These are phyloP conservation scores for Poecilia velifera DNA, from an alignment of 2,797 vertebrate genomes.

Conservation along the genomic window DNA sequence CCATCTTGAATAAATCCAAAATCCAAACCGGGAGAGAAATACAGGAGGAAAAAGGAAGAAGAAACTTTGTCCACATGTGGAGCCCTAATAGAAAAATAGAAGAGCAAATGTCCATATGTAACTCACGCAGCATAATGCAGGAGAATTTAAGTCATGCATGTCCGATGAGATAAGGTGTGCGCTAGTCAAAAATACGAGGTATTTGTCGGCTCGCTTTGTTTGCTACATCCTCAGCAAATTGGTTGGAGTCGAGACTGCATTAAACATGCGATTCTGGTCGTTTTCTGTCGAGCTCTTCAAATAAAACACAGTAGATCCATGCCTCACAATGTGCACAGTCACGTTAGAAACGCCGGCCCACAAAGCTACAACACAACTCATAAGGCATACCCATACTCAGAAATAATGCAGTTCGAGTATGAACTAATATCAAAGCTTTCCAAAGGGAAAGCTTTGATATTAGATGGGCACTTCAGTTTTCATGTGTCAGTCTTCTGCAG, in stretches of 20 bases:
- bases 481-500: conserved; percentile 37
- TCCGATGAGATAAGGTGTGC: conserved; percentile 65
- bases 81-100: conserved; percentile 79
- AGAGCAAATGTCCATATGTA: conserved; percentile 67
- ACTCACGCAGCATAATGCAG: conserved; percentile 76
- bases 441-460: conserved; percentile 48
- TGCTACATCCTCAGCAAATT: conserved; percentile 80
- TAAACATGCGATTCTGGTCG: conserved; percentile 77
- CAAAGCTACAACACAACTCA: conserved; percentile 79
- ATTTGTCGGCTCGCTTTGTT: conserved; percentile 75
- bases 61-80: conserved; percentile 52
- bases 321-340: conserved; percentile 78
- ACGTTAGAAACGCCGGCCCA: conserved; percentile 73
- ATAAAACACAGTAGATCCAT: conserved; percentile 73
- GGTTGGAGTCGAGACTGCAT: conserved; percentile 69
- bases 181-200: conserved; percentile 75
- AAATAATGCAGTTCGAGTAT: conserved; percentile 28
- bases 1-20: conserved; percentile 56
- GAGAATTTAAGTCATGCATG: conserved; percentile 80
- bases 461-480: conserved; percentile 59
- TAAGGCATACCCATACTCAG: conserved; percentile 55
- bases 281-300: conserved; percentile 63
- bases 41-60: conserved; percentile 42
- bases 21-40: conserved; percentile 58
- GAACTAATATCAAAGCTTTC: no score